Percentiles rank a stretch among this genome's conserved stretches.
Conservation (phyloP, 2,113 vertebrate species). For the Neotoma lepida region DNA sequence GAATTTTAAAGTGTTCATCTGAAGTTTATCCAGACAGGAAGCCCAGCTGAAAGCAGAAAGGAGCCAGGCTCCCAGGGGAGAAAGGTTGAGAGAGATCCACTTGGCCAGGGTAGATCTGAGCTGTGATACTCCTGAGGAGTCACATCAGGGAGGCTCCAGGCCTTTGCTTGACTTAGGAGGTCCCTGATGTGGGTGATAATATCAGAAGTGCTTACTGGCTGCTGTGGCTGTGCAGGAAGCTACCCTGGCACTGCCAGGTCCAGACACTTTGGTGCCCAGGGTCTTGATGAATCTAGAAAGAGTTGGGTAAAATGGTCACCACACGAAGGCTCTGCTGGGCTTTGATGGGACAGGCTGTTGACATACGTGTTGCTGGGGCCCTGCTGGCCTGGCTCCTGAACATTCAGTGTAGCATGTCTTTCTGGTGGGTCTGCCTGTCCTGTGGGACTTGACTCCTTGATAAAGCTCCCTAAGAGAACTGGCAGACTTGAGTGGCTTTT, state of each 20-base stretch:
- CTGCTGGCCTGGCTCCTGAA: background rate
- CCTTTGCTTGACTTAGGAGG: background rate
- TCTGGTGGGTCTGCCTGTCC: background rate
- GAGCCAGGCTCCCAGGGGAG: background rate
- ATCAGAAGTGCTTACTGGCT: background rate
- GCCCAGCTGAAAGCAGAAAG: background rate
- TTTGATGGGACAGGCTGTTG: background rate
- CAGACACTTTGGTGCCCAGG: background rate
- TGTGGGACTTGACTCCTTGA: background rate
- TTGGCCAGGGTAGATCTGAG: background rate
- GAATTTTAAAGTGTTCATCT: conserved; percentile 77
- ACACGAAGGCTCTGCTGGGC: background rate
- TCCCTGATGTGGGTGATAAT: accelerated
- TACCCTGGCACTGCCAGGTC: background rate
- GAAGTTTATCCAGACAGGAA: conserved; percentile 76
- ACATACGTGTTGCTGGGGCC: background rate
- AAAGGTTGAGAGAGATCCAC: background rate
- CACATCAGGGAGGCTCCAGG: background rate
- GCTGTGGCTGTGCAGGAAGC: background rate
- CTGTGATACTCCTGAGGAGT: background rate
- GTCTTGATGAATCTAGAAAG: background rate
- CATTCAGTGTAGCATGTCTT: too few relatives aligned
- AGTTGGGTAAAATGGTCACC: background rate
- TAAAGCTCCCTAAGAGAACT: background rate
- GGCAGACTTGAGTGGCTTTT: background rate